phyloP scores from a whole-genome alignment of 2,888 invertebrate genomes.

The Fabriciana adippe region DNA sequence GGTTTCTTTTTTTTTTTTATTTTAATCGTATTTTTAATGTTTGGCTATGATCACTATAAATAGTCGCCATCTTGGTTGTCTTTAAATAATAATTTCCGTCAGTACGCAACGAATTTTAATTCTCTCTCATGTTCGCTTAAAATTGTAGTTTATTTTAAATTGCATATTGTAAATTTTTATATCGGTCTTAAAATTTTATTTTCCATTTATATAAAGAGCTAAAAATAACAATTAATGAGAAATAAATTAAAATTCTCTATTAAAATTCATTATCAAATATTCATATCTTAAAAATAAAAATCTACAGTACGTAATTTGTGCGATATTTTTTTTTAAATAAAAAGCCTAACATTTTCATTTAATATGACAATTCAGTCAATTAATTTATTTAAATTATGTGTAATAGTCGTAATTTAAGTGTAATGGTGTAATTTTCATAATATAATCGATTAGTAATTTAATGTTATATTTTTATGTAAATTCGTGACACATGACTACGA shows the following conservation, averaged over 20 bases:
- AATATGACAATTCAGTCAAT: conserved; percentile 38
- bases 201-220: neutral
- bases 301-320: conserved; percentile 19
- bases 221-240: neutral
- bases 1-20: conserved; percentile 24
- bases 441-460: conserved; percentile 29
- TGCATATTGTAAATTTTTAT: conserved; percentile 15
- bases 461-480: conserved; percentile 32
- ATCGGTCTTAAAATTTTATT: neutral
- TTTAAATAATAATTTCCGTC: conserved; percentile 30
- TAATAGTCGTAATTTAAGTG: conserved; percentile 31
- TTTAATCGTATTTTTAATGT: conserved; percentile 22
- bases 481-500: conserved; percentile 21
- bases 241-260: too few species aligned
- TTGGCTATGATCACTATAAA: conserved; percentile 31
- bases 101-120: conserved; percentile 38
- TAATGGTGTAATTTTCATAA: conserved; percentile 33
- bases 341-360: conserved; percentile 28
- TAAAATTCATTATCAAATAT: neutral
- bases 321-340: neutral
- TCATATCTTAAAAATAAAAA: conserved; percentile 1
- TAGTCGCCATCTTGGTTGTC: conserved; percentile 23
- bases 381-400: conserved; percentile 41
- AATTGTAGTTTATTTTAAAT: conserved; percentile 1
- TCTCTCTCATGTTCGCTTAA: conserved; percentile 15